Percentiles rank a stretch among this genome's conserved stretches.
phyloP scores from a whole-genome alignment of 1,140 invertebrate genomes.

The Dinothrombium tinctorium region DNA sequence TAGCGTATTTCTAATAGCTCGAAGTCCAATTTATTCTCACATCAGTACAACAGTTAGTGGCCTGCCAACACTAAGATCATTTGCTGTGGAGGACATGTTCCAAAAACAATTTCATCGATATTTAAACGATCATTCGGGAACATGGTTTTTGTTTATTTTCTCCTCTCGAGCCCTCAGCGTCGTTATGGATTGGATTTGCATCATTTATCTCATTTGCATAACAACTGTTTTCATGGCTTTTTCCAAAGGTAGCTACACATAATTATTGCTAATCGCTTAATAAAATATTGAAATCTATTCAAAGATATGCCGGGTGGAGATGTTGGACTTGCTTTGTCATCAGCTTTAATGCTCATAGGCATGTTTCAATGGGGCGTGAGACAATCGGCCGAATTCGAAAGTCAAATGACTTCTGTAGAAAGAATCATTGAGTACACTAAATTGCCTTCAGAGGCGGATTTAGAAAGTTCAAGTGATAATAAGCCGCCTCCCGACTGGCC shows the following conservation, averaged over 20 bases:
- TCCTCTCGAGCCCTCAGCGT: conserved; percentile 44
- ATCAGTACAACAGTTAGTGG: conserved; percentile 26
- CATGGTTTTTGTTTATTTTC: conserved; percentile 43
- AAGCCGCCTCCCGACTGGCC: conserved; percentile 33
- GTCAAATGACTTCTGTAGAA: conserved; percentile 61
- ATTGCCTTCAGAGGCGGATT: conserved; percentile 34
- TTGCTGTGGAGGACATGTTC: conserved; percentile 29
- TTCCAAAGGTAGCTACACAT: not conserved
- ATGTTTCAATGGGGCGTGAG: conserved; percentile 60
- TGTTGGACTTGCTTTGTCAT: conserved; percentile 4
- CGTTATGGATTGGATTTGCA: conserved; percentile 47
- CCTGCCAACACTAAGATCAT: conserved; percentile 26
- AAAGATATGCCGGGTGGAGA: not conserved
- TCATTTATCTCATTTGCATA: conserved; percentile 33
- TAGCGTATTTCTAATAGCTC: not conserved
- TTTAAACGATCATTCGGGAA: conserved; percentile 38
- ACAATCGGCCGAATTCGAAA: conserved; percentile 51
- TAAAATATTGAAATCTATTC: not conserved
- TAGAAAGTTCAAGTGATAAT: conserved; percentile 18
- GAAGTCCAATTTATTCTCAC: conserved; percentile 26
- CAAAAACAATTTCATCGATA: conserved; percentile 31
- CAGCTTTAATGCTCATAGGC: not conserved
- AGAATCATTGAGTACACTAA: conserved; percentile 49
- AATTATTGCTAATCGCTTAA: too few species aligned
- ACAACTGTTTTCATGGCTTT: conserved; percentile 5